Conservation (phyloP, 2,797 vertebrate genomes). For the Sebastes hubbsi region DNA sequence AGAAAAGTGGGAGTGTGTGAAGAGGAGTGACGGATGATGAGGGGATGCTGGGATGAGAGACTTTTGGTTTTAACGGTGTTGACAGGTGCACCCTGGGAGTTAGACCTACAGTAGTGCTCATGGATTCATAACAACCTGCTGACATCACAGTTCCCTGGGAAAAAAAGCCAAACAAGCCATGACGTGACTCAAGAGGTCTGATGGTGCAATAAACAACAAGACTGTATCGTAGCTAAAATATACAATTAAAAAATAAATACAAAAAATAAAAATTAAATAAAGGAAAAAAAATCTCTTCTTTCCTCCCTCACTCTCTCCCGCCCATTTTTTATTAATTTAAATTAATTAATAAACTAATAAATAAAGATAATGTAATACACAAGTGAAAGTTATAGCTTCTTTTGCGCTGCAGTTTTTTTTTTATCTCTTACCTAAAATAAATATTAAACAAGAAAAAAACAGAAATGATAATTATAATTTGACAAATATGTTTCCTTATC, state of each 20-base stretch:
- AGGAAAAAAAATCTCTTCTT: neutral
- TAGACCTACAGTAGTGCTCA: neutral
- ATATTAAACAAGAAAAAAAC: neutral
- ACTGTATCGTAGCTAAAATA: neutral
- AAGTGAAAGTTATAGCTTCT: too few relatives aligned
- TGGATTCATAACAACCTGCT: neutral
- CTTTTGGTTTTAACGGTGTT: neutral
- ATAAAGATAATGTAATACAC: neutral
- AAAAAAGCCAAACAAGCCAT: neutral
- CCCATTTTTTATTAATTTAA: too few relatives aligned
- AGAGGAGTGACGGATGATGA: constrained; percentile 11
- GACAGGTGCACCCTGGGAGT: constrained; percentile 15
- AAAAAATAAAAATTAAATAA: too few relatives aligned
- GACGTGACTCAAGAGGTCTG: neutral
- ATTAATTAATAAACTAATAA: too few relatives aligned
- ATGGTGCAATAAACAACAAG: neutral
- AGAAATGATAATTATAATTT: too few relatives aligned
- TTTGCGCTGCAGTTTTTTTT: neutral
- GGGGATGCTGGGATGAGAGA: neutral
- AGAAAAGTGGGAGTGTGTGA: neutral
- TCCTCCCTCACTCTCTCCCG: too few relatives aligned
- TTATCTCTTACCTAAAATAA: neutral
- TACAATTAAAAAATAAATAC: neutral
- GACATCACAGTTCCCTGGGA: neutral
- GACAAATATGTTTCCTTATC: neutral